Percentiles rank a stretch among this genome's conserved stretches.
Conservation (phyloP, 2,113 vertebrate genomes). For the Sula dactylatra region DNA sequence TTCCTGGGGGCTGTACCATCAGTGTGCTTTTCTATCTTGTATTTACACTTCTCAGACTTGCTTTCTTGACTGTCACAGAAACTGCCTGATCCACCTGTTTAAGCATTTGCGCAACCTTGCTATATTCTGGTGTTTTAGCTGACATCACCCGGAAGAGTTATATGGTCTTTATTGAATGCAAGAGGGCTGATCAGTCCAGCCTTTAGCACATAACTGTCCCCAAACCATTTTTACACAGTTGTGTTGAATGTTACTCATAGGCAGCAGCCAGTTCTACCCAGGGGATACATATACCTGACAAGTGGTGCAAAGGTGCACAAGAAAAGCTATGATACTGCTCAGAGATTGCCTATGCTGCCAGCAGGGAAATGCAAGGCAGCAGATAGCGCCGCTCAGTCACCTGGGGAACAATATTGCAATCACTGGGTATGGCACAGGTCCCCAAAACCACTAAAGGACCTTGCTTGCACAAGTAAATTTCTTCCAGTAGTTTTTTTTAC, state of each 20-base stretch:
- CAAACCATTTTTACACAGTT: neutral
- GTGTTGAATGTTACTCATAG: neutral
- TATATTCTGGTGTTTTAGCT: neutral
- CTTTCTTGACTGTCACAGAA: neutral
- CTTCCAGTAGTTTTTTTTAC: neutral
- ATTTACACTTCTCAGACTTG: neutral
- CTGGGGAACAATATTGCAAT: neutral
- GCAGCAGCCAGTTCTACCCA: neutral
- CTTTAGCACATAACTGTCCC: neutral
- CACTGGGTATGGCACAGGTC: neutral
- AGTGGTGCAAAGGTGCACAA: accelerated
- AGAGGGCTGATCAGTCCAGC: neutral
- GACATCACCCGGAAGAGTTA: neutral
- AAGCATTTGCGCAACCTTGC: neutral
- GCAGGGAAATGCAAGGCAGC: neutral
- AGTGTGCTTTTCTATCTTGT: neutral
- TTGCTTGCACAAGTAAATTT: neutral
- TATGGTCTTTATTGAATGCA: neutral
- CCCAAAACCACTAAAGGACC: neutral
- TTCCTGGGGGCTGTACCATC: neutral
- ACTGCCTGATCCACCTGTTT: neutral
- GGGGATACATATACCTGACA: neutral
- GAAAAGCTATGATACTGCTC: neutral
- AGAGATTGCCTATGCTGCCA: neutral
- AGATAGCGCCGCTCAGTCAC: neutral